Evolutionary conservation across 2,888 invertebrate genomes (phyloP).

Genomic region (Tuta absoluta): DNA sequence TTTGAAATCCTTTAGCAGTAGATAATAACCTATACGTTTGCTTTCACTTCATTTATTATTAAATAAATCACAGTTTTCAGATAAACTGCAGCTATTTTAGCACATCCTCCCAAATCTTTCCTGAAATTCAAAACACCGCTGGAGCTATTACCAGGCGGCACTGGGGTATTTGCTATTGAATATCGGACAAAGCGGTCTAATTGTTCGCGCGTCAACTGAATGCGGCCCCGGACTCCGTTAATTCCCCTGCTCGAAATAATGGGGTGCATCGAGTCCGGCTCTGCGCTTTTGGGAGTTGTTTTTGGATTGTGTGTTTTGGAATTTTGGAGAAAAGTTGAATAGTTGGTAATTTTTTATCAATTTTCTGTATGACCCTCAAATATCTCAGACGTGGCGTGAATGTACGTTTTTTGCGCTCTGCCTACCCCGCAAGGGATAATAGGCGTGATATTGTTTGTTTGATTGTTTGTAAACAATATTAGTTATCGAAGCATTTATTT

Average conservation of each 20-base stretch:
- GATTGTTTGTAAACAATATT: too few species aligned
- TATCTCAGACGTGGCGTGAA: too few species aligned
- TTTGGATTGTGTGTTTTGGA: neutral
- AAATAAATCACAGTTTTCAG: too few species aligned
- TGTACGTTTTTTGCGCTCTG: too few species aligned
- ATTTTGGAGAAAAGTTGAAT: neutral
- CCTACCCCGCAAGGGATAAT: too few species aligned
- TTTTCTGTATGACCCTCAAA: too few species aligned
- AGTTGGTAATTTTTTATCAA: too few species aligned
- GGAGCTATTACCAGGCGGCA: slow-evolving; percentile 55
- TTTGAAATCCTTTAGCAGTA: too few species aligned
- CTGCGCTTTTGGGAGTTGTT: slow-evolving; percentile 10
- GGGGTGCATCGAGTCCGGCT: slow-evolving; percentile 25
- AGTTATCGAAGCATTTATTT: too few species aligned
- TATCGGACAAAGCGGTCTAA: slow-evolving; percentile 75
- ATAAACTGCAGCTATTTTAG: neutral
- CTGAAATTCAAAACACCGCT: slow-evolving; percentile 51
- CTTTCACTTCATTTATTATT: too few species aligned
- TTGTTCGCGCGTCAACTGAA: slow-evolving; percentile 58
- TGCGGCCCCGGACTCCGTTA: slow-evolving; percentile 40
- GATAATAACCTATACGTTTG: too few species aligned
- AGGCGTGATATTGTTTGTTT: too few species aligned
- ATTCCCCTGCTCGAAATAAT: slow-evolving; percentile 33
- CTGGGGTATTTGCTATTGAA: slow-evolving; percentile 61
- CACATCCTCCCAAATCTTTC: slow-evolving; percentile 41